These are phyloP conservation scores for Zelleria hepariella DNA, from an alignment of 2,888 invertebrate species.

Conservation along the genomic window DNA sequence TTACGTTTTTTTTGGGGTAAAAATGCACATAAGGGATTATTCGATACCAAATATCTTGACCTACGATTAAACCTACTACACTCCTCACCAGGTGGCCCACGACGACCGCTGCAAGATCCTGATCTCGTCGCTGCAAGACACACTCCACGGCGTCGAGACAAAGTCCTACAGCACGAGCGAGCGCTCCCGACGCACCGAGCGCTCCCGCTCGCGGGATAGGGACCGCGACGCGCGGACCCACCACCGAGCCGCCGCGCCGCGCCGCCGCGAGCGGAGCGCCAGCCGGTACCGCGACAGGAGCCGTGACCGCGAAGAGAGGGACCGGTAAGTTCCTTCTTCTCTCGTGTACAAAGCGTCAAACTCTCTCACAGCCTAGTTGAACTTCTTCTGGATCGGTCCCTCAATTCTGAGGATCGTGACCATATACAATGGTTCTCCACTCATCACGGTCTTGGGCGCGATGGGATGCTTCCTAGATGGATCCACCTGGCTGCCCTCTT, in stretches of 20 bases:
- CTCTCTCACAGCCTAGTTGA: too few relatives aligned
- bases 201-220: constrained; percentile 60
- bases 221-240: constrained; percentile 41
- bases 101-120: constrained; percentile 99
- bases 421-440: too few relatives aligned
- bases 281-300: constrained; percentile 51
- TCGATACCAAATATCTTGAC: too few relatives aligned
- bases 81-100: constrained; percentile 76
- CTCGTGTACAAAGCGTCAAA: too few relatives aligned
- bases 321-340: constrained; percentile 32
- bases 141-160: constrained; percentile 96
- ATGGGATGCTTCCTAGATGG: too few relatives aligned
- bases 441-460: too few relatives aligned
- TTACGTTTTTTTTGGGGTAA: too few relatives aligned
- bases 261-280: constrained; percentile 10
- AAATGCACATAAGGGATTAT: too few relatives aligned
- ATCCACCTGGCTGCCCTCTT: too few relatives aligned
- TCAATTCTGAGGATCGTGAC: too few relatives aligned
- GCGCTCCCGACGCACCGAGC: constrained; percentile 28
- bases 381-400: too few relatives aligned
- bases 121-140: constrained; percentile 96
- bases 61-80: background rate
- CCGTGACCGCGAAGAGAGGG: constrained; percentile 58
- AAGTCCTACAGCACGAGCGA: constrained; percentile 80
- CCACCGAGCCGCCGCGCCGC: constrained; percentile 45